Evolutionary conservation across 1,140 invertebrate genomes (phyloP).

Genomic region (Teleopsis dalmanni): DNA sequence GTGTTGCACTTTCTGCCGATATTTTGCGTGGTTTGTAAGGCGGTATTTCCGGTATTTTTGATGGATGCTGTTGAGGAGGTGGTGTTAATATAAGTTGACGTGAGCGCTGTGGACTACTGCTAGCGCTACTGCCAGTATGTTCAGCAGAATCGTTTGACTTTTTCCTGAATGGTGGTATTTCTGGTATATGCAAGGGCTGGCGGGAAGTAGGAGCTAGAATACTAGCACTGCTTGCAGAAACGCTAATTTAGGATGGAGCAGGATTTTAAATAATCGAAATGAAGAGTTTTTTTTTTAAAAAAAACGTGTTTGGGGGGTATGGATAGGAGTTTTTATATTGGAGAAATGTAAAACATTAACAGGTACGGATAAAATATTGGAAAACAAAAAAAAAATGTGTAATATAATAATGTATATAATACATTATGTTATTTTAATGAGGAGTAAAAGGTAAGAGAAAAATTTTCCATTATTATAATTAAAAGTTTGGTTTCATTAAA

Average conservation of each 20-base stretch:
- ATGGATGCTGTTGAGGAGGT: constrained; percentile 21
- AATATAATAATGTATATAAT: too few relatives aligned
- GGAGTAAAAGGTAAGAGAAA: too few relatives aligned
- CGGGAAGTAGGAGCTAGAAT: constrained; percentile 26
- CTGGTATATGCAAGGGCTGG: constrained; percentile 45
- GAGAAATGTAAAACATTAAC: too few relatives aligned
- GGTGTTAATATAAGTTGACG: constrained; percentile 15
- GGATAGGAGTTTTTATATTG: too few relatives aligned
- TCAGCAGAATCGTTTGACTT: constrained; percentile 38
- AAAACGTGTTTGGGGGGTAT: too few relatives aligned
- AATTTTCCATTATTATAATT: too few relatives aligned
- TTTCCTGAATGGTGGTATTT: constrained; percentile 50
- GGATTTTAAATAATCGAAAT: too few relatives aligned
- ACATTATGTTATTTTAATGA: too few relatives aligned
- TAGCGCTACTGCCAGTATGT: constrained; percentile 30
- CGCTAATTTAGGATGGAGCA: constrained; percentile 18
- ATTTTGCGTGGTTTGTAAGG: constrained; percentile 48
- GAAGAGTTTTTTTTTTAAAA: constrained; percentile 5
- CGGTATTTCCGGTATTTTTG: constrained; percentile 48
- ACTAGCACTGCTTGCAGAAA: constrained; percentile 28
- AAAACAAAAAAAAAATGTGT: too few relatives aligned
- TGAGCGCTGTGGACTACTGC: constrained; percentile 32
- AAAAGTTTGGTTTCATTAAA: too few relatives aligned
- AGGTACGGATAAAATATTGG: too few relatives aligned
- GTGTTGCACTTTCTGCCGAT: constrained; percentile 46